These are phyloP conservation scores for Anarsia innoxiella DNA, from an alignment of 2,888 invertebrate genomes.

Conservation along the genomic window DNA sequence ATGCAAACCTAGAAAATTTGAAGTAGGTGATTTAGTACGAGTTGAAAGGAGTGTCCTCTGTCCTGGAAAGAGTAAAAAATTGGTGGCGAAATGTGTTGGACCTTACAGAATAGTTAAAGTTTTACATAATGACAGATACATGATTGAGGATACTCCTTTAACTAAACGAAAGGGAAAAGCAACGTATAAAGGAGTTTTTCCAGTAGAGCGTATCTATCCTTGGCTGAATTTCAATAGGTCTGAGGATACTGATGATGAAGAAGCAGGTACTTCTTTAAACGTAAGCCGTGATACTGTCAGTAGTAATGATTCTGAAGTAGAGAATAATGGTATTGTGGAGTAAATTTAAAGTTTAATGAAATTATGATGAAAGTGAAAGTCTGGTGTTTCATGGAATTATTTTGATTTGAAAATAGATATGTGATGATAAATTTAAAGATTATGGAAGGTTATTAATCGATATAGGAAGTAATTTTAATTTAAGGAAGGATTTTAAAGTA, in stretches of 20 bases:
- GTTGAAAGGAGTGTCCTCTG: constrained; percentile 7
- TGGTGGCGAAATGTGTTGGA: constrained; percentile 10
- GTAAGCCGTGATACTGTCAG: not conserved
- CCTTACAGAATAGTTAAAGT: too few species aligned
- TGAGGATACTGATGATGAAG: too few species aligned
- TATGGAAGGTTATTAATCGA: too few species aligned
- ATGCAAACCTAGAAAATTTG: constrained; percentile 4
- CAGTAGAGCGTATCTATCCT: constrained; percentile 7
- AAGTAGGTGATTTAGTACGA: constrained; percentile 11
- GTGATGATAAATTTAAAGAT: too few species aligned
- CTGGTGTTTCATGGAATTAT: not conserved
- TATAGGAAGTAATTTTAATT: too few species aligned
- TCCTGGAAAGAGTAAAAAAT: constrained; percentile 12
- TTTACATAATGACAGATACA: constrained; percentile 11
- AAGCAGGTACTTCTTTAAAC: too few species aligned
- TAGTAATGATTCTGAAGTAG: not conserved
- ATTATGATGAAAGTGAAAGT: not conserved
- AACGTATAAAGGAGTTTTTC: constrained; percentile 4
- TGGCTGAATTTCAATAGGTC: constrained; percentile 11
- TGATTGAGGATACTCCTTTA: not conserved
- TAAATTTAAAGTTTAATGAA: not conserved
- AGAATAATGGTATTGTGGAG: not conserved
- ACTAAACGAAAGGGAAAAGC: constrained; percentile 6
- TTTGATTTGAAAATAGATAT: not conserved
- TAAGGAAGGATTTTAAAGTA: too few species aligned